A percentile compares a stretch with the other conserved stretches of the same genome.
These are phyloP conservation scores for Dolichoris vasculosae DNA, from an alignment of 1,140 invertebrate species.

Conservation along the genomic window DNA sequence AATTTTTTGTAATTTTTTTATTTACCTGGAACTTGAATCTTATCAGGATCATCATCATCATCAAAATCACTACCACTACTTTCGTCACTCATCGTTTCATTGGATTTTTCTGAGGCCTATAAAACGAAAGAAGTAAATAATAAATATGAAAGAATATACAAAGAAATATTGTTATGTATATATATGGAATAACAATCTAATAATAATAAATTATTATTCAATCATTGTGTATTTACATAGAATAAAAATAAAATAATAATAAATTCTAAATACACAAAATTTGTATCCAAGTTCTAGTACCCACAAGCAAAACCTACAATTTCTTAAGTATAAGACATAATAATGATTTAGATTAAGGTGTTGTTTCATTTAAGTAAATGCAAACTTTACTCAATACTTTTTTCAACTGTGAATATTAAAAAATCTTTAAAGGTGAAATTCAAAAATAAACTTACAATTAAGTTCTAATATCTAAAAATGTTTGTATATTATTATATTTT, in stretches of 20 bases:
- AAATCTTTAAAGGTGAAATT: no score
- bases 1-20: conserved; percentile 17
- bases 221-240: no score
- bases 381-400: not conserved
- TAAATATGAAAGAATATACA: not conserved
- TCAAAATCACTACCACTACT: conserved; percentile 87
- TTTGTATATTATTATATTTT: no score
- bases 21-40: conserved; percentile 90
- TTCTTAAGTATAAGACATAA: not conserved
- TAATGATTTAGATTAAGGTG: not conserved
- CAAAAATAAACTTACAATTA: no score
- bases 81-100: conserved; percentile 71
- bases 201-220: not conserved
- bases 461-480: no score
- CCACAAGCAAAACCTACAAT: not conserved
- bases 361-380: not conserved
- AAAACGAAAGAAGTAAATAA: not conserved
- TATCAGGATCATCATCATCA: conserved; percentile 91
- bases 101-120: not conserved
- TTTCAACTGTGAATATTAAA: not conserved
- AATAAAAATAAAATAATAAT: not conserved
- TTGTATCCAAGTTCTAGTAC: not conserved
- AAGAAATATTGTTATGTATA: not conserved
- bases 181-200: not conserved
- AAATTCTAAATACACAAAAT: not conserved